Evolutionary conservation across 1,140 invertebrate genomes (phyloP), one percentile per base, ranked within the genome.

Genomic region (Mactra quadrangularis): DNA sequence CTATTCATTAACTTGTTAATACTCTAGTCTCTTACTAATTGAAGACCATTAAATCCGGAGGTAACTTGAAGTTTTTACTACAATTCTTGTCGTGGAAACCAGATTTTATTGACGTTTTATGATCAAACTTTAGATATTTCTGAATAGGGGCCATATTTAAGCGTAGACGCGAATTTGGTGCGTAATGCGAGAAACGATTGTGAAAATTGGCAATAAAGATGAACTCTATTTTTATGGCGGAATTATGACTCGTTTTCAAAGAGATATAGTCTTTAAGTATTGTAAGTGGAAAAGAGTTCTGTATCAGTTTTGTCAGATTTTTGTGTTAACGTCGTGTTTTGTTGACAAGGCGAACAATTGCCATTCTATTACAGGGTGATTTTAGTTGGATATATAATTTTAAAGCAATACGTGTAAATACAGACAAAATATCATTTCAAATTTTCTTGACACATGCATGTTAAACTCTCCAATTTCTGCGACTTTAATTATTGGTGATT

Each of bases 1-100:
- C 45, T 78, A 78, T 55, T 78, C 76, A 78, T 66, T 68, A 78
- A 55, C 62, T 78, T 78, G 76, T 78, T 66, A 66, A 55, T 55
- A 55, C 76, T 29, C 59, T 27, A 52, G 62, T 78, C 52, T 68
- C 50, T 33, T 15, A n/a, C 60, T 78, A 78, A 78, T 78, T 78
- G 76, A 68, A 22, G 62, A 6, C 62, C 55, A 78, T 78, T 52
- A 41, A 78, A 78, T 55, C 33, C 47, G 38, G 35, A 27, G 41
- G 59, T 47, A 66, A 17, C 17, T n/a, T 78, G 47, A 78, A 78
- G 50, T 19, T 33, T 78, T 78, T 68, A 78, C 27, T 68, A 38
- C 33, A 19, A 55, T 55, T 45, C 45, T 66, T 55, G 60, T 38
- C 31, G 17, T 3, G 38, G 47, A 78, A 17, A 68, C 31, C 52